A percentile compares a stretch with the other conserved stretches of the same genome.
Conservation (phyloP, 2,113 vertebrate species). For the Clarias gariepinus region DNA sequence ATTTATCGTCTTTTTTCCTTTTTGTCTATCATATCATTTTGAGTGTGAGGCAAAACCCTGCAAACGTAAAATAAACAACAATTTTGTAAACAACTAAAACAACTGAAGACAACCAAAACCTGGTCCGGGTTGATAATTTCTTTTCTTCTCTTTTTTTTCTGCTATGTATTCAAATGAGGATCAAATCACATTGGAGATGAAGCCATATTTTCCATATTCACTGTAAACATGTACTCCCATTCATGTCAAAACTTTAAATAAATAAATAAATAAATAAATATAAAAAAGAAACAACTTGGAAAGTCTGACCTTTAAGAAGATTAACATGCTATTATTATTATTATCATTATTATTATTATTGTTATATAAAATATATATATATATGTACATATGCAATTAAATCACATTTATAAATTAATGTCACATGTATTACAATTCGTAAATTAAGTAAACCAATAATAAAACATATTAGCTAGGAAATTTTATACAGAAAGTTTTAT, state of each 20-base stretch:
- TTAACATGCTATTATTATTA: conserved; percentile 70
- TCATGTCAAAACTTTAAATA: conserved; percentile 55
- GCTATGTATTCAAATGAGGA: conserved; percentile 51
- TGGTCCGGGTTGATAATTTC: neutral
- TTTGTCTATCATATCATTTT: neutral
- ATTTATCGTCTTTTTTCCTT: neutral
- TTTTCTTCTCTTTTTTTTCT: neutral
- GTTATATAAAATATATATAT: neutral
- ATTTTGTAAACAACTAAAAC: neutral
- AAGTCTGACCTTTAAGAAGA: conserved; percentile 56
- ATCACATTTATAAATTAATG: conserved; percentile 69
- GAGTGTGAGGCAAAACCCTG: neutral
- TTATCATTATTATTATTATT: neutral
- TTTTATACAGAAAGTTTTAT: conserved; percentile 73
- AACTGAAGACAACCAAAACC: conserved; percentile 34
- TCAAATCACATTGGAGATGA: conserved; percentile 53
- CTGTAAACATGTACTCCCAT: conserved; percentile 56
- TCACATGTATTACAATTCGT: conserved; percentile 69
- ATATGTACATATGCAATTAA: conserved; percentile 67
- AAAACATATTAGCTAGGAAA: conserved; percentile 50
- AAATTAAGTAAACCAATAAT: conserved; percentile 68
- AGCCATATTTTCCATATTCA: conserved; percentile 56
- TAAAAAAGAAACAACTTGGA: conserved; percentile 52
- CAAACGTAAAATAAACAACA: conserved; percentile 3
- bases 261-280: conserved; percentile 16